A percentile compares a stretch with the other conserved stretches of the same genome.
These are phyloP conservation scores for Harpagus bidentatus DNA, from an alignment of 2,113 vertebrate species.

Conservation along the genomic window DNA sequence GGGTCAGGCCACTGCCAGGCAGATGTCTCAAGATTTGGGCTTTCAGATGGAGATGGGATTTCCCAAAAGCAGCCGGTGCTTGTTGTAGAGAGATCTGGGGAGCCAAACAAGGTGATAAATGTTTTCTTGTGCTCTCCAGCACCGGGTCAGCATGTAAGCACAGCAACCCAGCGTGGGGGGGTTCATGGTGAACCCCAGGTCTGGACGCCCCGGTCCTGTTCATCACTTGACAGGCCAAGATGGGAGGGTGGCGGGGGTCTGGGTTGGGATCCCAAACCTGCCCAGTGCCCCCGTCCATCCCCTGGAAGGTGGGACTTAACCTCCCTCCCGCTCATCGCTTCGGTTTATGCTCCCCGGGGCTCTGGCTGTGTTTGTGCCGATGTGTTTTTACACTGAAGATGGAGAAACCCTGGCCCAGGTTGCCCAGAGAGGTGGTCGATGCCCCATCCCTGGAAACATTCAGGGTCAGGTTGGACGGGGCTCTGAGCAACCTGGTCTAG, in stretches of 20 bases:
- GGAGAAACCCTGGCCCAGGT: rapidly evolving
- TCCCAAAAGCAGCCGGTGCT: neutral
- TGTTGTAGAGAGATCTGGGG: neutral
- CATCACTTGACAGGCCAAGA: neutral
- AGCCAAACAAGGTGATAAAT: neutral
- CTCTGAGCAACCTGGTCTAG: rapidly evolving
- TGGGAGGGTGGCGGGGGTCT: neutral
- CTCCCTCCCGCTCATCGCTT: rapidly evolving
- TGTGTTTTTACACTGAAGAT: rapidly evolving
- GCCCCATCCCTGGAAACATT: neutral
- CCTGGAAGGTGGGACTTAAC: neutral
- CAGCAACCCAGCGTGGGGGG: neutral
- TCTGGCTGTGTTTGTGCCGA: neutral
- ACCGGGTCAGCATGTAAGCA: neutral
- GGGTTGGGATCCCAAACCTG: neutral
- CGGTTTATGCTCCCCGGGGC: neutral
- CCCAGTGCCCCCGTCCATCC: rapidly evolving
- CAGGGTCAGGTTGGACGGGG: rapidly evolving
- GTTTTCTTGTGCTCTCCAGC: neutral
- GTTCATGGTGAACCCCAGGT: neutral
- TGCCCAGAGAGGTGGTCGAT: neutral
- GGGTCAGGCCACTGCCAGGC: neutral
- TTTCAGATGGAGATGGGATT: neutral
- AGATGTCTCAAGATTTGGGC: neutral
- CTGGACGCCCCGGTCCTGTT: neutral